Evolutionary conservation across 1,140 invertebrate genomes (phyloP).

Genomic region (Leptinotarsa undecemlineata): DNA sequence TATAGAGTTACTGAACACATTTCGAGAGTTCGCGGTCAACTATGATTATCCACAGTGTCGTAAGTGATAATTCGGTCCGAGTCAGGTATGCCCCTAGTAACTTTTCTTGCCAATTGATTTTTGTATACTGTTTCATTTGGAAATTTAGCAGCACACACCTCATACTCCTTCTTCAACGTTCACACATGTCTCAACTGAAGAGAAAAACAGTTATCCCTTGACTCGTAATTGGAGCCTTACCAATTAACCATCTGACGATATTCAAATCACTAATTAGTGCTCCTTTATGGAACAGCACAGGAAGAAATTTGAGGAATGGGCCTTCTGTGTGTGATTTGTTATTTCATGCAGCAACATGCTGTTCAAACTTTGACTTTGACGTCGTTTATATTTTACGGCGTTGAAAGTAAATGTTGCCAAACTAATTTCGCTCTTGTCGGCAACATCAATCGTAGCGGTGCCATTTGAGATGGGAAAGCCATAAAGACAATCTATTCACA

Average conservation of each 20-base stretch:
- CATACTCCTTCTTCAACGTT: no score
- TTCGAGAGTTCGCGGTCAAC: no score
- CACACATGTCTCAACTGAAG: no score
- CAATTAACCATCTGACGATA: not conserved
- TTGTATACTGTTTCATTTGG: no score
- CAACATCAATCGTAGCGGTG: conserved; percentile 9
- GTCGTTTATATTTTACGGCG: conserved; percentile 10
- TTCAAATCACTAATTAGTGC: not conserved
- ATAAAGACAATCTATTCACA: not conserved
- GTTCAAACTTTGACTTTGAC: conserved; percentile 1
- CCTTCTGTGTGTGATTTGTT: conserved; percentile 4
- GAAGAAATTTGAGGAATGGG: conserved; percentile 9
- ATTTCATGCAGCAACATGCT: conserved; percentile 9
- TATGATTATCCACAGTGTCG: no score
- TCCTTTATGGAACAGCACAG: not conserved
- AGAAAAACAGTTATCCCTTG: no score
- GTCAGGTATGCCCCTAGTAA: no score
- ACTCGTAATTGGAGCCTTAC: not conserved
- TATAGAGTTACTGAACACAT: no score
- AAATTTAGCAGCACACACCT: no score
- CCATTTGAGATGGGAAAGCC: not conserved
- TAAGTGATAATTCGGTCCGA: no score
- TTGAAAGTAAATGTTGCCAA: conserved; percentile 16
- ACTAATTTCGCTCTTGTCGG: conserved; percentile 11
- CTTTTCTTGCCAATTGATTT: no score